These are phyloP conservation scores for Agriopis aurantiaria DNA, from an alignment of 2,888 invertebrate species.

Conservation along the genomic window DNA sequence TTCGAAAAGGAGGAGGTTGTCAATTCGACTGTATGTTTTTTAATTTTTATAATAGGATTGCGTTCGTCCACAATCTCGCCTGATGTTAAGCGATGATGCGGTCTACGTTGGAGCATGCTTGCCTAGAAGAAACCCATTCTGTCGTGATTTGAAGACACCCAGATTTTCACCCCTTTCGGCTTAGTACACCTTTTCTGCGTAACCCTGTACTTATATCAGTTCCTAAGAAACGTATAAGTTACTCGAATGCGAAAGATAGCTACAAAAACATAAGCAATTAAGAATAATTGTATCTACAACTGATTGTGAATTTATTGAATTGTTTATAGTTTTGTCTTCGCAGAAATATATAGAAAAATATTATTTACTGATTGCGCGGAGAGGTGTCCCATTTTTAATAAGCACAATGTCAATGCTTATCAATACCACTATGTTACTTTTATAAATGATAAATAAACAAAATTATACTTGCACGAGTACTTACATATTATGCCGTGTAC, in stretches of 20 bases:
- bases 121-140: too few relatives aligned
- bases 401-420: conserved; percentile 35
- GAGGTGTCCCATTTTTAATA: conserved; percentile 31
- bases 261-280: not conserved
- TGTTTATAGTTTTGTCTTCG: conserved; percentile 31
- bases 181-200: too few relatives aligned
- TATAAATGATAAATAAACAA: not conserved
- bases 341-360: conserved; percentile 20
- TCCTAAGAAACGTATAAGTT: not conserved
- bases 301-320: conserved; percentile 24
- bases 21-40: too few relatives aligned
- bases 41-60: too few relatives aligned
- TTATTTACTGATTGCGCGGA: conserved; percentile 18
- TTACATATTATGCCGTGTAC: not conserved
- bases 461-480: not conserved
- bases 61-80: too few relatives aligned
- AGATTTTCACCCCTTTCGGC: too few relatives aligned
- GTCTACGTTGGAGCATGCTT: too few relatives aligned
- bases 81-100: too few relatives aligned
- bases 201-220: not conserved
- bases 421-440: not conserved
- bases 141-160: too few relatives aligned
- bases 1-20: too few relatives aligned
- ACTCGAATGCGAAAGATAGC: conserved; percentile 10
- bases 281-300: not conserved